phyloP scores from a whole-genome alignment of 2,797 vertebrate species.

The Bucorvus abyssinicus region DNA sequence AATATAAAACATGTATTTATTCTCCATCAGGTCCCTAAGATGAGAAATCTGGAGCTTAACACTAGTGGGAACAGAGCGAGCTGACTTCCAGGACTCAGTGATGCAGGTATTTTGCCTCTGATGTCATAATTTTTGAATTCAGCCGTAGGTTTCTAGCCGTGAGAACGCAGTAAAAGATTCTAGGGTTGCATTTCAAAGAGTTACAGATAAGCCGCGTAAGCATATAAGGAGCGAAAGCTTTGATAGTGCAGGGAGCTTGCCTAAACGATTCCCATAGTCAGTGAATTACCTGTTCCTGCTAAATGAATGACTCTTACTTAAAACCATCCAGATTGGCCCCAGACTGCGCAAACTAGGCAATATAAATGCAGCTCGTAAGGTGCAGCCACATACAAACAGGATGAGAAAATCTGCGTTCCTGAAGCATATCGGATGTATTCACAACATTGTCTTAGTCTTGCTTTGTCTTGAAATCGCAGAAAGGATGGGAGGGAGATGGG shows the following conservation, averaged over 20 bases:
- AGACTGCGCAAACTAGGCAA: neutral
- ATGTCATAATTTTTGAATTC: neutral
- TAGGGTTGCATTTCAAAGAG: neutral
- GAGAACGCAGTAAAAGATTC: neutral
- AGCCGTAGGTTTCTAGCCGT: neutral
- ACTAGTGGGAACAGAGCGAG: neutral
- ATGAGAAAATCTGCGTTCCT: neutral
- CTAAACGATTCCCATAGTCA: neutral
- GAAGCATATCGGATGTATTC: neutral
- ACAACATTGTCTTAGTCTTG: neutral
- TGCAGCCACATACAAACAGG: neutral
- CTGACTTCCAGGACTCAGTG: neutral
- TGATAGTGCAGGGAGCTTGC: neutral
- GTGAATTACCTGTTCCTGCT: neutral
- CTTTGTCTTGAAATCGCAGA: neutral
- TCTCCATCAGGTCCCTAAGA: neutral
- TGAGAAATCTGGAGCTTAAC: neutral
- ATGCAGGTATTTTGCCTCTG: neutral
- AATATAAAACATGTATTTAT: neutral
- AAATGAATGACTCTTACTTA: neutral
- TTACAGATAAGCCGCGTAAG: neutral
- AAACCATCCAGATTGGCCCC: neutral
- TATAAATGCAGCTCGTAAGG: neutral
- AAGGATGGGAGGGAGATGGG: neutral
- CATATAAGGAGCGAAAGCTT: neutral